Evolutionary conservation across 2,888 invertebrate genomes (phyloP).

Genomic region (Mantis religiosa): DNA sequence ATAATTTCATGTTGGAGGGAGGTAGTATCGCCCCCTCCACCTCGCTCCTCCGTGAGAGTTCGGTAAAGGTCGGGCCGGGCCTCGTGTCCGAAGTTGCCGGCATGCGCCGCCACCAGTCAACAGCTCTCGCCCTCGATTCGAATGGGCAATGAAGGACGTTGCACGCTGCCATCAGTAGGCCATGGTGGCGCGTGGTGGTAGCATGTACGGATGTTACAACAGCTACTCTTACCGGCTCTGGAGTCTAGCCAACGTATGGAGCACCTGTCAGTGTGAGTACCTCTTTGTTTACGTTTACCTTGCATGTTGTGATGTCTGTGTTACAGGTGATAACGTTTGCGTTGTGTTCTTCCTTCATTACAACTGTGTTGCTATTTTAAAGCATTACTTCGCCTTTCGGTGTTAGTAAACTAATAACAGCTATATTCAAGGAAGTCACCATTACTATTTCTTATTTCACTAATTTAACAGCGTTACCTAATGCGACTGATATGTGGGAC

Average conservation of each 20-base stretch:
- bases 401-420: no score
- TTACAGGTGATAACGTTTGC: no score
- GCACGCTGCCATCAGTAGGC: conserved; percentile 55
- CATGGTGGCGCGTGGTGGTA: conserved; percentile 77
- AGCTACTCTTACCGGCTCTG: conserved; percentile 73
- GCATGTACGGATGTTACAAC: conserved; percentile 72
- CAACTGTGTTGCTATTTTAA: no score
- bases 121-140: not conserved
- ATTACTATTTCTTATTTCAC: no score
- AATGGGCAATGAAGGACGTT: not conserved
- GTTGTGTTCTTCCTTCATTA: no score
- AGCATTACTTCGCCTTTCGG: no score
- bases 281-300: not conserved
- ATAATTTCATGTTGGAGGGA: conserved; percentile 2
- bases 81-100: conserved; percentile 16
- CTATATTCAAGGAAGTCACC: no score
- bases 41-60: conserved; percentile 49
- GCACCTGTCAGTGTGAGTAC: conserved; percentile 68
- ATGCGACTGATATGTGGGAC: no score
- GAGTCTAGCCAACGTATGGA: conserved; percentile 74
- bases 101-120: conserved; percentile 22
- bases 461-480: no score
- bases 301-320: not conserved
- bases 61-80: conserved; percentile 42
- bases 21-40: conserved; percentile 40